Percentiles rank a stretch among this genome's conserved stretches.
phyloP scores from a whole-genome alignment of 2,113 vertebrate genomes.

The Python bivittatus region DNA sequence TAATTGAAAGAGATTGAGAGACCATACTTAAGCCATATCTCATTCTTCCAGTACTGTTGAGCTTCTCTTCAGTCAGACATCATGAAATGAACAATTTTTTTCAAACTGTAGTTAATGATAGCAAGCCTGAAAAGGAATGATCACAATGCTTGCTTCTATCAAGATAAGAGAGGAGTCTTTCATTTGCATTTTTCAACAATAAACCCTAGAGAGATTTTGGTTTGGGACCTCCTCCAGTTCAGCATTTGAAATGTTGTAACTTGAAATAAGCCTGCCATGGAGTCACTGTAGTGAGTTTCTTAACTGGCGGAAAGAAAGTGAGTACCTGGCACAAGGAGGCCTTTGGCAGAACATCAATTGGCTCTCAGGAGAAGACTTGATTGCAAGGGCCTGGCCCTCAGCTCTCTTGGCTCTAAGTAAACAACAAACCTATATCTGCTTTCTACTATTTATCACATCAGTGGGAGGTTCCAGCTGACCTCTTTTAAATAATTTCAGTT shows the following conservation, averaged over 20 bases:
- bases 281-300: conserved; percentile 36
- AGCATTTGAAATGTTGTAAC: conserved; percentile 39
- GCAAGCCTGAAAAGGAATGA: not conserved
- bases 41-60: too few species aligned
- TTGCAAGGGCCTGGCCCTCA: conserved; percentile 25
- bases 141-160: conserved; percentile 6
- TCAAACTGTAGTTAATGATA: not conserved
- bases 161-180: not conserved
- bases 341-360: conserved; percentile 45
- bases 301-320: conserved; percentile 37
- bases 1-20: not conserved
- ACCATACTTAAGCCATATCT: not conserved
- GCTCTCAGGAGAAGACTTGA: conserved; percentile 23
- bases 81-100: not conserved
- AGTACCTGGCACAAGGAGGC: conserved; percentile 28
- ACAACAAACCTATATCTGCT: conserved; percentile 37
- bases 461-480: not conserved
- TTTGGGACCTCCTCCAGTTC: conserved; percentile 29
- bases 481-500: conserved; percentile 18
- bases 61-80: not conserved
- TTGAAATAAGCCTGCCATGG: conserved; percentile 34
- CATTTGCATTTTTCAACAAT: conserved; percentile 24
- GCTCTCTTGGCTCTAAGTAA: not conserved
- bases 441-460: conserved; percentile 36
- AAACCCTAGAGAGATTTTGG: conserved; percentile 19